phyloP scores from a whole-genome alignment of 92 coral and sea anemone species.

The Phenganax subtilis region DNA sequence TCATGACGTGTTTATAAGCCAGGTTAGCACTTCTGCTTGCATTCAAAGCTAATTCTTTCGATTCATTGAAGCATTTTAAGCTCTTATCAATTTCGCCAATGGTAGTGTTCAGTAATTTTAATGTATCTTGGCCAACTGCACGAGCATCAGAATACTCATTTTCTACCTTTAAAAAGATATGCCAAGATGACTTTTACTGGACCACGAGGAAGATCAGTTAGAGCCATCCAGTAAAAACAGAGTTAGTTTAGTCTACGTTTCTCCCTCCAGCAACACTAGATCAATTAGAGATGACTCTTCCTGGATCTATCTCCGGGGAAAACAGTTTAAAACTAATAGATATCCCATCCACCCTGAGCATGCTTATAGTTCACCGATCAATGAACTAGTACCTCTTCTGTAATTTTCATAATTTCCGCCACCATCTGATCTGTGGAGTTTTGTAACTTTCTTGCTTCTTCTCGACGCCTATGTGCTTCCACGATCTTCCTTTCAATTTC shows the following conservation, averaged over 20 bases:
- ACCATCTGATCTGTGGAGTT: constrained; percentile 71
- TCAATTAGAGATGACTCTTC: no score
- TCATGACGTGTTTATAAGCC: constrained; percentile 60
- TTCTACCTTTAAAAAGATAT: constrained; percentile 51
- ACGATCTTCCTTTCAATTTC: constrained; percentile 59
- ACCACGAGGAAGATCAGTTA: not conserved
- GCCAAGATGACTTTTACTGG: not conserved
- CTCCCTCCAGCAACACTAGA: no score
- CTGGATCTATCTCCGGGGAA: no score
- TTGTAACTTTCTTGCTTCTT: constrained; percentile 56
- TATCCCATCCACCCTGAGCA: not conserved
- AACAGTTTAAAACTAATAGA: not conserved
- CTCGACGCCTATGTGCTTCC: constrained; percentile 51
- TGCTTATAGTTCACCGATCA: not conserved
- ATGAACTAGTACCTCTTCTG: constrained; percentile 54
- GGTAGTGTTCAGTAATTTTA: constrained; percentile 62
- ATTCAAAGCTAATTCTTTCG: constrained; percentile 58
- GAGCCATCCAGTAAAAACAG: not conserved
- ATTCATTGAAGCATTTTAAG: constrained; percentile 63
- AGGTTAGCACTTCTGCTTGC: constrained; percentile 65
- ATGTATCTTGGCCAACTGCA: constrained; percentile 55
- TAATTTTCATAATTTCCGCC: constrained; percentile 56
- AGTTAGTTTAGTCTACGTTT: not conserved
- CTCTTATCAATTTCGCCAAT: constrained; percentile 58
- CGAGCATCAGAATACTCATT: constrained; percentile 60